Percentiles rank a stretch among this genome's conserved stretches.
Conservation (phyloP, 2,888 invertebrate genomes). For the Zaprionus lineosus region DNA sequence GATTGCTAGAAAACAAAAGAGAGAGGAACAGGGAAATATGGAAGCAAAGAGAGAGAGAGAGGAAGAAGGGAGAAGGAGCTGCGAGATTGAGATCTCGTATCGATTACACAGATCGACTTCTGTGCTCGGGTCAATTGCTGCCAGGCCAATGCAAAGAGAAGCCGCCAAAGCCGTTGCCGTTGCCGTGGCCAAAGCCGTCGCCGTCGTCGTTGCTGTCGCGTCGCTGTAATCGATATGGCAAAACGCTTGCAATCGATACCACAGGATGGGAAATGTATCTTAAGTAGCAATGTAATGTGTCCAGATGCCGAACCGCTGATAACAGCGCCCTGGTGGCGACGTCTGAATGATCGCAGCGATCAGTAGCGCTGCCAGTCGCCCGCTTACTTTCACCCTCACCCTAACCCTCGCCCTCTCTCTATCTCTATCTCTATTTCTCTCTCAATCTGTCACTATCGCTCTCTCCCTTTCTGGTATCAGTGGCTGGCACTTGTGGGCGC, state of each 20-base stretch:
- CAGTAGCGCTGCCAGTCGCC: constrained; percentile 51
- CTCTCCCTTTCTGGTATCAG: neutral
- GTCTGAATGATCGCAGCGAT: constrained; percentile 49
- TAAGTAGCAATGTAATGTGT: constrained; percentile 74
- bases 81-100: constrained; percentile 47
- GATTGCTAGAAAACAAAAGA: too few relatives aligned
- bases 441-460: neutral
- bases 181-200: neutral
- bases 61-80: constrained; percentile 25
- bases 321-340: constrained; percentile 50
- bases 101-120: constrained; percentile 79
- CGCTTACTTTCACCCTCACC: neutral
- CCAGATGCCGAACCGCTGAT: constrained; percentile 71
- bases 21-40: constrained; percentile 28
- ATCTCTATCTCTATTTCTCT: neutral
- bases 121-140: constrained; percentile 73
- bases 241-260: constrained; percentile 57
- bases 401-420: constrained; percentile 1
- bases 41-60: constrained; percentile 33
- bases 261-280: constrained; percentile 58
- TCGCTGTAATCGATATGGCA: constrained; percentile 65
- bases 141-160: constrained; percentile 44
- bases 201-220: constrained; percentile 3
- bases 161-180: constrained; percentile 30
- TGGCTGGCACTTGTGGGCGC: constrained; percentile 58